Conservation (phyloP, 2,888 invertebrate genomes). For the Eustalomyia histrio region DNA sequence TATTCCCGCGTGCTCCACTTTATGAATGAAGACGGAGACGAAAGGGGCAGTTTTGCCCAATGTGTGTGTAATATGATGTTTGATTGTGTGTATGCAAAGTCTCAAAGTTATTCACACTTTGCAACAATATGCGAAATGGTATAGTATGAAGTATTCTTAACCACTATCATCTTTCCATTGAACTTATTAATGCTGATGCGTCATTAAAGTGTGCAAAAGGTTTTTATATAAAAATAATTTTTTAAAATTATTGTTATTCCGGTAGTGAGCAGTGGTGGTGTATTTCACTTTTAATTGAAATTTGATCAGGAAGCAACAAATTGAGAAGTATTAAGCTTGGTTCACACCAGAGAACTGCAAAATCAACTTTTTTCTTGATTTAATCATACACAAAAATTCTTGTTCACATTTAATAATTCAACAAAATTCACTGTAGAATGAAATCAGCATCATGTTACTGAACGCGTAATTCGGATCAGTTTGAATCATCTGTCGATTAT, state of each 20-base stretch:
- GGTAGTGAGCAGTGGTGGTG: not conserved
- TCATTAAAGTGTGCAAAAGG: not conserved
- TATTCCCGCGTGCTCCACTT: constrained; percentile 29
- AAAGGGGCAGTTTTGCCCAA: not conserved
- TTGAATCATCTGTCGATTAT: too few relatives aligned
- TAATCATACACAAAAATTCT: too few relatives aligned
- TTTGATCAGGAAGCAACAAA: too few relatives aligned
- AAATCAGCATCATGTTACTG: too few relatives aligned
- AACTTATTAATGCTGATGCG: not conserved
- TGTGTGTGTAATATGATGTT: not conserved
- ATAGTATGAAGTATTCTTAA: not conserved
- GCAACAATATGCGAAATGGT: not conserved
- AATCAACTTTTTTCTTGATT: too few relatives aligned
- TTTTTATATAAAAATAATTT: not conserved
- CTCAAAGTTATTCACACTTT: constrained; percentile 37
- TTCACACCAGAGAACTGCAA: too few relatives aligned
- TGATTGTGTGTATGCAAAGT: constrained; percentile 16
- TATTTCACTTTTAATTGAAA: not conserved
- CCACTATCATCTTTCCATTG: constrained; percentile 1
- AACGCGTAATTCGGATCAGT: too few relatives aligned
- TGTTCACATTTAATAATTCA: too few relatives aligned
- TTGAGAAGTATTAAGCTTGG: too few relatives aligned
- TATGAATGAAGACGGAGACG: not conserved
- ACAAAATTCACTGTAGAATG: too few relatives aligned
- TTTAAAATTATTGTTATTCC: not conserved